phyloP scores from a whole-genome alignment of 2,113 vertebrate species.

The Rattus norvegicus region GRCr8 NC_086019.1:84599001-84599500 shows the following conservation, averaged over 20 bases:
- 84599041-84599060: no score
- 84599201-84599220: background rate
- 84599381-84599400: background rate
- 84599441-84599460: background rate
- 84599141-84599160: no score
- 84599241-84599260: no score
- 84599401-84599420: background rate
- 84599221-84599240: background rate
- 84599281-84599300: background rate
- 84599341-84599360: background rate
- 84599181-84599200: background rate
- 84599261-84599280: no score
- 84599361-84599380: background rate
- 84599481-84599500: background rate
- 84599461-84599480: background rate
- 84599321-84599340: background rate
- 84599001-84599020: no score
- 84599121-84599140: no score
- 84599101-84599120: no score
- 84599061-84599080: no score
- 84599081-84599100: no score
- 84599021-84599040: no score
- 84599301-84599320: background rate
- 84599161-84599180: no score
- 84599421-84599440: background rate